Conservation (phyloP, 1,140 invertebrate species). For the Kradibia gibbosae region DNA sequence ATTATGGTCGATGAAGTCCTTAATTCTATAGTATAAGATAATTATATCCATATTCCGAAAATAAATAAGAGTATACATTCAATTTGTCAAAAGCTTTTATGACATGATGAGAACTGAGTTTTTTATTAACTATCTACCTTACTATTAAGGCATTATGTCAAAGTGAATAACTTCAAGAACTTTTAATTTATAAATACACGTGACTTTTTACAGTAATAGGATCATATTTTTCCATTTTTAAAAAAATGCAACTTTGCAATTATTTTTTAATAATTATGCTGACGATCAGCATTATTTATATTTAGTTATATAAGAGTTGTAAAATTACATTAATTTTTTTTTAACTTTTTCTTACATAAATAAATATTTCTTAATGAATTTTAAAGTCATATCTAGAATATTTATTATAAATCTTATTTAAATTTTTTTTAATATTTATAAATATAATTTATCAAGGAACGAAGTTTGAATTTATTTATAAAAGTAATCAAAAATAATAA, state of each 20-base stretch:
- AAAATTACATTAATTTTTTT: too few relatives aligned
- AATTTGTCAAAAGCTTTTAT: constrained; percentile 45
- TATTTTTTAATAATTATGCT: too few relatives aligned
- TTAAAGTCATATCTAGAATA: too few relatives aligned
- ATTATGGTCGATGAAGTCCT: constrained; percentile 54
- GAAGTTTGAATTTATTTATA: too few relatives aligned
- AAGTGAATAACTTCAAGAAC: constrained; percentile 41
- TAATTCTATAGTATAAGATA: constrained; percentile 55
- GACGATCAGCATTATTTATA: too few relatives aligned
- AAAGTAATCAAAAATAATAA: too few relatives aligned
- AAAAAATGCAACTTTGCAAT: background rate
- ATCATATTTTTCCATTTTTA: background rate
- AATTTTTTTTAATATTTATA: too few relatives aligned
- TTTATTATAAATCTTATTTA: too few relatives aligned
- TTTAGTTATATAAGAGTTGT: too few relatives aligned
- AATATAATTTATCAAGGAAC: too few relatives aligned
- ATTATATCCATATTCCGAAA: constrained; percentile 37
- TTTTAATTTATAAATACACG: constrained; percentile 3
- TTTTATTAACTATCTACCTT: constrained; percentile 68
- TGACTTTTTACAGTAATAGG: background rate
- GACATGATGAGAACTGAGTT: constrained; percentile 58
- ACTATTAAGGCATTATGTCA: constrained; percentile 61
- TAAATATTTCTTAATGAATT: too few relatives aligned
- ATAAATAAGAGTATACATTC: constrained; percentile 41
- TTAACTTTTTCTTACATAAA: too few relatives aligned